Percentiles rank a stretch among this genome's conserved stretches.
These are phyloP conservation scores for Macaria notata DNA, from an alignment of 2,888 invertebrate species.

Conservation along the genomic window DNA sequence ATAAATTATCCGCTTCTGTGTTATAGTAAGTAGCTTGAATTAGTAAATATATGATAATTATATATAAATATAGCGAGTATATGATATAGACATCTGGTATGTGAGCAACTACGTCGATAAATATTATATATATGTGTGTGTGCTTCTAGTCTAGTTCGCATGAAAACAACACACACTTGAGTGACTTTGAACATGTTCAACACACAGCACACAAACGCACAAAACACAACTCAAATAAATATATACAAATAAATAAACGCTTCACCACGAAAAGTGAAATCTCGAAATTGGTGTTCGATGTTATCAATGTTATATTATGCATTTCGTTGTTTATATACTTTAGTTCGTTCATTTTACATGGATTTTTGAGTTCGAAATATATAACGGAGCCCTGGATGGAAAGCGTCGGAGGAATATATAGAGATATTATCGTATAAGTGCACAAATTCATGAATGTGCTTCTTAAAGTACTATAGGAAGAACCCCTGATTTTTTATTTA, in stretches of 20 bases:
- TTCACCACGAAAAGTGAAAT: constrained; percentile 34
- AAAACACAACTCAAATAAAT: constrained; percentile 38
- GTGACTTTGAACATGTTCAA: constrained; percentile 44
- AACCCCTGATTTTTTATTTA: constrained; percentile 62
- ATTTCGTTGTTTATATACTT: constrained; percentile 44
- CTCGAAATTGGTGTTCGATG: constrained; percentile 60
- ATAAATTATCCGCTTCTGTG: constrained; percentile 54
- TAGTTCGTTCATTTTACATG: constrained; percentile 45
- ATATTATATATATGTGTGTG: constrained; percentile 32
- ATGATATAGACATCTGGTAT: constrained; percentile 68
- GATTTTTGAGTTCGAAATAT: constrained; percentile 42
- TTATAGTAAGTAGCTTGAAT: constrained; percentile 50
- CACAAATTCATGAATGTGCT: constrained; percentile 81
- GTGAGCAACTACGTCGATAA: constrained; percentile 73
- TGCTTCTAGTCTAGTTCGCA: constrained; percentile 72
- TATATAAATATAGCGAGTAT: constrained; percentile 6
- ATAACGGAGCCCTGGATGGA: constrained; percentile 76
- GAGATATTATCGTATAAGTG: constrained; percentile 62
- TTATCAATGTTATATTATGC: constrained; percentile 54
- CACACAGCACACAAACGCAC: constrained; percentile 52
- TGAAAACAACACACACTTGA: constrained; percentile 60
- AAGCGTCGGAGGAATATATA: constrained; percentile 45
- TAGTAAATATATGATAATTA: constrained; percentile 36
- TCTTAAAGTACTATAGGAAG: constrained; percentile 69
- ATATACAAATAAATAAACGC: constrained; percentile 35